Evolutionary conservation across 2,797 vertebrate species (phyloP).

Genomic region (Tokudaia tokunoshimensis): DNA sequence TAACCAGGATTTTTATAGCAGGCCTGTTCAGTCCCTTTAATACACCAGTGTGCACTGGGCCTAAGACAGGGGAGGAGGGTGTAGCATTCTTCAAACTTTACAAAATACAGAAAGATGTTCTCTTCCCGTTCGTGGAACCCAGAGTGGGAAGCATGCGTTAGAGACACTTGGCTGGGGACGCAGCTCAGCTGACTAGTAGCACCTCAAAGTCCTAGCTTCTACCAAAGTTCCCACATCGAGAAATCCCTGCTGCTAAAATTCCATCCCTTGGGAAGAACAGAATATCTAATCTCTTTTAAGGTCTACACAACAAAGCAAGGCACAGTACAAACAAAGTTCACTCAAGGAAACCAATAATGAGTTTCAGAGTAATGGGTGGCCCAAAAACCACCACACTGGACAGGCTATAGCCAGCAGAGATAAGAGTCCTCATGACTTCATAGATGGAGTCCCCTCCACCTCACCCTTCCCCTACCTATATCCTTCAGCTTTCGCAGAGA

Average conservation of each 20-base stretch:
- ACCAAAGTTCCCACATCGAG: not conserved
- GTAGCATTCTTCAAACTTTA: not conserved
- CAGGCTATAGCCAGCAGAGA: no score
- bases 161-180: not conserved
- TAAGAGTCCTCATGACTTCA: not conserved
- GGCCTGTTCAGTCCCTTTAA: not conserved
- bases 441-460: not conserved
- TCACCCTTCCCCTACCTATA: not conserved
- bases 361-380: not conserved
- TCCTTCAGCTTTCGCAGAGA: not conserved
- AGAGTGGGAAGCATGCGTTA: not conserved
- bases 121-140: not conserved
- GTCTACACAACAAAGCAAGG: not conserved
- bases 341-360: not conserved
- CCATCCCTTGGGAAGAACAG: not conserved
- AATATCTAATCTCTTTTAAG: not conserved
- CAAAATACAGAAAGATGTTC: not conserved
- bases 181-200: no score
- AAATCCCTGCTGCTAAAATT: not conserved
- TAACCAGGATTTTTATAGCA: not conserved
- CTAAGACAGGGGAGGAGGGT: not conserved
- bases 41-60: not conserved
- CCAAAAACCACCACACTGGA: not conserved
- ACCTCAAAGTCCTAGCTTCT: not conserved
- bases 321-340: not conserved